Conservation (phyloP, 2,888 invertebrate genomes). For the Amphipoea lucens region DNA sequence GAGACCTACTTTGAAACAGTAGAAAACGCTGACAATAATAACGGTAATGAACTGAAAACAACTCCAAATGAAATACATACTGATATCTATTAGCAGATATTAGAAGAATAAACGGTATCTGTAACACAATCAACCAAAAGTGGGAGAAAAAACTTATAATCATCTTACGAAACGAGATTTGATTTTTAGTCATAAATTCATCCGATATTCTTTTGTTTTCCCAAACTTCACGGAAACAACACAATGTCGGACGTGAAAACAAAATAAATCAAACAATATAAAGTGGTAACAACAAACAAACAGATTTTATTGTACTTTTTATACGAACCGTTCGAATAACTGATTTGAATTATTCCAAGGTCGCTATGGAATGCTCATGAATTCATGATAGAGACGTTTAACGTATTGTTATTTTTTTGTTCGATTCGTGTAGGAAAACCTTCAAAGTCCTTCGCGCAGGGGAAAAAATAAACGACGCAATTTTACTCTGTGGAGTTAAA, state of each 20-base stretch:
- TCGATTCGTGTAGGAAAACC: constrained; percentile 43
- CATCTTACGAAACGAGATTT: not conserved
- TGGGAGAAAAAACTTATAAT: not conserved
- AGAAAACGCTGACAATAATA: not conserved
- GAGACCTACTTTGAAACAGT: not conserved
- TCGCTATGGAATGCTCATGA: constrained; percentile 30
- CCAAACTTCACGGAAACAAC: too few relatives aligned
- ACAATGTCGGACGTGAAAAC: too few relatives aligned
- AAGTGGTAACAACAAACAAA: constrained; percentile 18
- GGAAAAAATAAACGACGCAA: constrained; percentile 28
- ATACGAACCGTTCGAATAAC: constrained; percentile 20
- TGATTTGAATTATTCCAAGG: constrained; percentile 47
- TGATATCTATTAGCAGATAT: not conserved
- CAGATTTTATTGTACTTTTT: constrained; percentile 36
- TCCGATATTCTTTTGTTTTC: too few relatives aligned
- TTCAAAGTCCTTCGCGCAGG: constrained; percentile 22
- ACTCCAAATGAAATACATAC: not conserved
- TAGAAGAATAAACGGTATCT: not conserved
- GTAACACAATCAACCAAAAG: not conserved
- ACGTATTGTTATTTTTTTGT: constrained; percentile 51
- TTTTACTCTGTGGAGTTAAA: constrained; percentile 3
- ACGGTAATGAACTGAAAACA: not conserved
- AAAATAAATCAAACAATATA: constrained; percentile 9
- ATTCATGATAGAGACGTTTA: constrained; percentile 22
- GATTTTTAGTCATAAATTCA: not conserved